Percentiles rank a stretch among this genome's conserved stretches.
Conservation (phyloP, 2,888 invertebrate genomes). For the Dioctria linearis region DNA sequence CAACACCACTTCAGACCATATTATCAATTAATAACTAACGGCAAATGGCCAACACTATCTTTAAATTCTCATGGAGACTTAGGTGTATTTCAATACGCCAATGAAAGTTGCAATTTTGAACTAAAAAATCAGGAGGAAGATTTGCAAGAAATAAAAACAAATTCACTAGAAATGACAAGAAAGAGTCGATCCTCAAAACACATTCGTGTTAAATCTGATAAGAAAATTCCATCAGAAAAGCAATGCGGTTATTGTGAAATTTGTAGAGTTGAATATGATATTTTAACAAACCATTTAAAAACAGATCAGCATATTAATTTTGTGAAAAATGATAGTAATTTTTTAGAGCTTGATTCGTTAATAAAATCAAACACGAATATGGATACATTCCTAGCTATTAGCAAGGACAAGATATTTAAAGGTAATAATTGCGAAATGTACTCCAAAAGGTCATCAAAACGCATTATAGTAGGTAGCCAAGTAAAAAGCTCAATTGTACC, state of each 20-base stretch:
- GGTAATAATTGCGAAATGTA: constrained; percentile 7
- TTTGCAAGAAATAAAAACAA: constrained; percentile 8
- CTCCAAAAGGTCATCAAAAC: constrained; percentile 3
- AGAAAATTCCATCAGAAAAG: constrained; percentile 65
- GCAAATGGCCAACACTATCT: constrained; percentile 69
- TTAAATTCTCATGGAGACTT: constrained; percentile 60
- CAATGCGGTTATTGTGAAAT: constrained; percentile 85
- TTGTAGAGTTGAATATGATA: constrained; percentile 82
- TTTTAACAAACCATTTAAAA: constrained; percentile 80
- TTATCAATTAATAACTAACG: constrained; percentile 67
- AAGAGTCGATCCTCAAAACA: constrained; percentile 65
- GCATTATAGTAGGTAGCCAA: background rate
- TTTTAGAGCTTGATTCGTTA: constrained; percentile 81
- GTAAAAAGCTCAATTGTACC: background rate
- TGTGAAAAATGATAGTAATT: constrained; percentile 82
- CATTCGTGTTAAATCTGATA: constrained; percentile 48
- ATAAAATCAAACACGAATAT: constrained; percentile 80
- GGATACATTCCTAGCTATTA: constrained; percentile 77
- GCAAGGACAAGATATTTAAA: constrained; percentile 49
- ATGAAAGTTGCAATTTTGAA: constrained; percentile 49
- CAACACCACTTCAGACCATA: constrained; percentile 68
- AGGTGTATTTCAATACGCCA: constrained; percentile 55
- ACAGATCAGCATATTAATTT: constrained; percentile 83
- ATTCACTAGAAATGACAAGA: constrained; percentile 65
- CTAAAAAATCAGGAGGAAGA: constrained; percentile 53